Evolutionary conservation across 92 coral and sea anemone species (phyloP), one percentile per base, ranked within the genome.

Genomic region (Pocillopora meandrina): DNA sequence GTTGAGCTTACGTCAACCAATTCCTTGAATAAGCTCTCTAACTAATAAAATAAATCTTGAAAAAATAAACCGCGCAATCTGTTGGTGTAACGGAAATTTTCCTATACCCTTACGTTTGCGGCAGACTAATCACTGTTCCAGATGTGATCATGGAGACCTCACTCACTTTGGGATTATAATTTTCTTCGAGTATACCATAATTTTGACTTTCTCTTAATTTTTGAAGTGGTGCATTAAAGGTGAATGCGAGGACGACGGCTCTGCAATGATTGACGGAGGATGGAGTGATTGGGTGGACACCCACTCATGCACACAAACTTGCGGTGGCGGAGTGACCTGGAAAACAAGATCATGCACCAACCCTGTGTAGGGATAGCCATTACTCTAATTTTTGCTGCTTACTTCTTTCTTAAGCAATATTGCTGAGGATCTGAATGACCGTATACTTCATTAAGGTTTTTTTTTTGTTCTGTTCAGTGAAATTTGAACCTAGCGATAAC

Each of bases 191-290:
- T 14, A 8, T 68, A 7, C 5, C 35, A 68, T 4, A 11, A 26
- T 12, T 12, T 12, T 12, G 1, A 68, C 10, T 2, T 1, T 33
- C 10, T 14, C 9, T 12, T 19, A 0, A 21, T 56, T 57, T 18
- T 55, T 80, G 35, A 58, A 93, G 99, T 96, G 99, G 98, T 96
- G 99, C 70, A 94, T 96, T 65, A 86, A 90, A 34, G 99, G 98
- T 23, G 91, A 92, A 72, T 96, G 99, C 81, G 99, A 94, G 33
- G 99, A 96, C 55, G 98, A 96, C 79, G 99, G 98, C n/a, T 96
- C 98, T 15, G 98, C 96, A 13, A 88, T 91, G 76, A 91, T 94
- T 77, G 94, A 96, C 72, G 99, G 99, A 21, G 91, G 87, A 17
- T 96, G 99, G 99, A 93, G 96, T 80, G 87, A 85, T 26, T 96